These are phyloP conservation scores for Chironex yamaguchii DNA, from an alignment of 30 jellyfish, hydroid and myxozoan species.

Conservation along the genomic window DNA sequence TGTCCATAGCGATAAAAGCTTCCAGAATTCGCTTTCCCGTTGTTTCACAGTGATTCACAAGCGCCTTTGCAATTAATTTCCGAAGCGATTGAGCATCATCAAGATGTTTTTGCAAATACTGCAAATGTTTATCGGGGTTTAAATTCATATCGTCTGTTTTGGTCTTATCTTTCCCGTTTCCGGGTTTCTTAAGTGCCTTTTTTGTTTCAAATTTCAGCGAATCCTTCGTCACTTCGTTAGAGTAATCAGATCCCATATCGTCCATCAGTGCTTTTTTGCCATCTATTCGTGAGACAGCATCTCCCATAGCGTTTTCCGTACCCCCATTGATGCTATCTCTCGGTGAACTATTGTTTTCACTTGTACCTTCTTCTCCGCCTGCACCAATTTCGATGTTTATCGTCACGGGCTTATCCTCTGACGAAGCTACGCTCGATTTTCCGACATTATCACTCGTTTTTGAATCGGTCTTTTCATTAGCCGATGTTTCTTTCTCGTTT, in stretches of 20 bases:
- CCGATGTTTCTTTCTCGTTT: too few species aligned
- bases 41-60: conserved; percentile 95
- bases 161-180: not conserved
- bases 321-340: not conserved
- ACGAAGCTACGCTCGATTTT: conserved; percentile 4
- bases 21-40: conserved; percentile 93
- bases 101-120: conserved; percentile 83
- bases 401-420: conserved; percentile 76
- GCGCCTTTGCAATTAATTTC: conserved; percentile 87
- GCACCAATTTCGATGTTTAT: conserved; percentile 83
- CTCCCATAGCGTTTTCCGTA: not conserved
- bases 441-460: not conserved
- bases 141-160: not conserved
- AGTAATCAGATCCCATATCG: not conserved
- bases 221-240: not conserved
- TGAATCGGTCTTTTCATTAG: not conserved
- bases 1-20: conserved; percentile 98
- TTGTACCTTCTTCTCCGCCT: not conserved
- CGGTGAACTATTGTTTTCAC: not conserved
- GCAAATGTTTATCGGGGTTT: conserved; percentile 64
- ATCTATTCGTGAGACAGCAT: not conserved
- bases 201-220: not conserved
- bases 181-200: conserved; percentile 12
- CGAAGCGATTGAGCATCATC: conserved; percentile 91
- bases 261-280: not conserved